Evolutionary conservation across 2,113 vertebrate genomes (phyloP).

Genomic region (Pseudois nayaur): DNA sequence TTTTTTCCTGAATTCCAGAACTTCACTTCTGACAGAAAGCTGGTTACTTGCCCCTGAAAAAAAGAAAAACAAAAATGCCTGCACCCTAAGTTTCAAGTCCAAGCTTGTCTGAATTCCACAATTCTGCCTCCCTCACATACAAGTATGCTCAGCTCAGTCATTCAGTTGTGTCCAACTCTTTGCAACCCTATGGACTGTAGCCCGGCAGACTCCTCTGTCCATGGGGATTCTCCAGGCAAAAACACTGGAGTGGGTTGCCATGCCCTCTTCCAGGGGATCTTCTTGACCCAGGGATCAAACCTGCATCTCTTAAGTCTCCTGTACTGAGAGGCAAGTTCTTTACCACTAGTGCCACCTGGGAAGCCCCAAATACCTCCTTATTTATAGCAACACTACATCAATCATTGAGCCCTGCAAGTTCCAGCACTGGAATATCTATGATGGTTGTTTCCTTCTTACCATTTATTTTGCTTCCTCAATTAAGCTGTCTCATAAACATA

Average conservation of each 20-base stretch:
- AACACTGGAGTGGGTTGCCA: neutral
- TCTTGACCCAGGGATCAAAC: neutral
- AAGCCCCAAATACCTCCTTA: neutral
- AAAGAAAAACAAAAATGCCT: no score
- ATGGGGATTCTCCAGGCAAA: neutral
- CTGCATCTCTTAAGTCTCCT: neutral
- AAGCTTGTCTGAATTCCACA: neutral
- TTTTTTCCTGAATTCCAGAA: neutral
- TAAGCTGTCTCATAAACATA: neutral
- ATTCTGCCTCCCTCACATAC: neutral
- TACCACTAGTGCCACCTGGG: neutral
- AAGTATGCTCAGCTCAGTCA: neutral
- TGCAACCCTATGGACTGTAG: neutral
- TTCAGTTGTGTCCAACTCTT: neutral
- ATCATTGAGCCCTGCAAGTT: neutral
- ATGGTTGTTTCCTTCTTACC: neutral
- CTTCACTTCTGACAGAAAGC: neutral
- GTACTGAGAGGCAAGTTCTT: neutral
- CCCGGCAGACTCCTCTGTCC: neutral
- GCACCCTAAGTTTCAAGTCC: neutral
- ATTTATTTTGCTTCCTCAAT: neutral
- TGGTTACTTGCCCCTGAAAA: neutral
- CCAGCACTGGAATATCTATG: neutral
- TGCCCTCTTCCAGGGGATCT: neutral
- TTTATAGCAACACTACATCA: neutral